These are phyloP conservation scores for Holothuria glaberrima DNA, from an alignment of 35 echinoderm and acorn worm species.

Conservation along the genomic window DNA sequence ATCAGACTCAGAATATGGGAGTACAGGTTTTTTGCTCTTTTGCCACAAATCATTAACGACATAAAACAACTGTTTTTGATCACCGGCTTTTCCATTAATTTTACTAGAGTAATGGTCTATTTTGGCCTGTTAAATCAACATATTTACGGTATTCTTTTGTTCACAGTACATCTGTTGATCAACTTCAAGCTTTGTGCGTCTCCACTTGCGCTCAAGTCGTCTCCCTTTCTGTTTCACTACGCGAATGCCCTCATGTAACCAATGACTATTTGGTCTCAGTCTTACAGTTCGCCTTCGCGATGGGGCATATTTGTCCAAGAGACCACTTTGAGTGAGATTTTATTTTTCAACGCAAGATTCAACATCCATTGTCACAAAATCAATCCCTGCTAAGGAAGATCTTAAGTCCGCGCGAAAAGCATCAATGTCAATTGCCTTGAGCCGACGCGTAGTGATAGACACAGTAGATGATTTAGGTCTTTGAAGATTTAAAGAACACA, in stretches of 20 bases:
- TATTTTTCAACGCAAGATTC: conserved; percentile 52
- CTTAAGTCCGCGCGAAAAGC: conserved; percentile 25
- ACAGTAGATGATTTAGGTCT: neutral
- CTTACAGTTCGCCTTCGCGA: conserved; percentile 44
- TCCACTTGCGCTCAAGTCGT: conserved; percentile 53
- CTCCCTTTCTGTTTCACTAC: conserved; percentile 42
- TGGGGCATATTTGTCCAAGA: conserved; percentile 65
- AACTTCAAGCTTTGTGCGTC: conserved; percentile 36
- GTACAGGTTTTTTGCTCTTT: conserved; percentile 52
- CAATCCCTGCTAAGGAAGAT: neutral
- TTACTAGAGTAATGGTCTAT: conserved; percentile 46
- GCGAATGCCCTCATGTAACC: conserved; percentile 46
- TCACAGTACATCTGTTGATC: too few species aligned
- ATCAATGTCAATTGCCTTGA: too few species aligned
- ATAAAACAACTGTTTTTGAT: conserved; percentile 63
- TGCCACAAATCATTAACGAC: conserved; percentile 18
- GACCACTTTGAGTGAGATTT: conserved; percentile 11
- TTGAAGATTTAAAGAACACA: conserved; percentile 43
- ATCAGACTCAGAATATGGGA: too few species aligned
- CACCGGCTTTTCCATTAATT: conserved; percentile 28
- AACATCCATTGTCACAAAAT: too few species aligned
- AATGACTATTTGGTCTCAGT: conserved; percentile 44
- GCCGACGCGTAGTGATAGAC: conserved; percentile 53
- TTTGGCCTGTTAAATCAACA: conserved; percentile 61
- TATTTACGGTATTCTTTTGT: conserved; percentile 53